Evolutionary conservation across 1,140 invertebrate genomes (phyloP), one percentile per base, ranked within the genome.

Genomic region (Drepana arcuata): DNA sequence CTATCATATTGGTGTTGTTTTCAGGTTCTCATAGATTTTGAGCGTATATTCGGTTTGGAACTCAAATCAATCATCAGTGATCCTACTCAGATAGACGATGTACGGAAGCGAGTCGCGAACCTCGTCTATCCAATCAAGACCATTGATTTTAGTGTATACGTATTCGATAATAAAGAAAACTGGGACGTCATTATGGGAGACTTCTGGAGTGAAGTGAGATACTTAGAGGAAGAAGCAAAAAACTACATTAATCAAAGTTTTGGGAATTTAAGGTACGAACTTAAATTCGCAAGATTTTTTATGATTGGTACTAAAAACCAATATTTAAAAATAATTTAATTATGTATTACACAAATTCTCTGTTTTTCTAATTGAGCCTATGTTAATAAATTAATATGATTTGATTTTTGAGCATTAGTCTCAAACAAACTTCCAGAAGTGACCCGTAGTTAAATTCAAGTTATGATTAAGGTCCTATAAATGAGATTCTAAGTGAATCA

Each of bases 241-340:
- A 87, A 85, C 38, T 95, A 95, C 44, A 94, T 96, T 29, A 92
- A 96, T 68, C 88, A 93, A 49, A 93, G 92, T 41, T 96, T 97
- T 62, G 89, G 87, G 34, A 89, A 88, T 41, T 81, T 95, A 16
- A 84, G 88, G 80, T 88, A 62, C 43, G 38, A 32, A 43, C 1
- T 31, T 7, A 2, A 25, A 4, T 25, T 16, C 14, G n/a, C 4
- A 18, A 7, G 15, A 14, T 18, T 9, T 1, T 29, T 3, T 21
- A 30, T 1, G 15, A 16, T 26, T 15, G 6, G 7, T 18, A 28
- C 15, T 12, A 37, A 7, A 28, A n/a, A 16, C 7, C n/a, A 14
- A n/a, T 33, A 18, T 25, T 9, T 4, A 10, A 28, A 13, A 21
- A 32, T 26, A 7, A 11, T 26, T 7, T 30, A 10, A 24, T 26